Evolutionary conservation across 2,888 invertebrate species (phyloP), one percentile per base, ranked within the genome.

Genomic region (Sesamia inferens): DNA sequence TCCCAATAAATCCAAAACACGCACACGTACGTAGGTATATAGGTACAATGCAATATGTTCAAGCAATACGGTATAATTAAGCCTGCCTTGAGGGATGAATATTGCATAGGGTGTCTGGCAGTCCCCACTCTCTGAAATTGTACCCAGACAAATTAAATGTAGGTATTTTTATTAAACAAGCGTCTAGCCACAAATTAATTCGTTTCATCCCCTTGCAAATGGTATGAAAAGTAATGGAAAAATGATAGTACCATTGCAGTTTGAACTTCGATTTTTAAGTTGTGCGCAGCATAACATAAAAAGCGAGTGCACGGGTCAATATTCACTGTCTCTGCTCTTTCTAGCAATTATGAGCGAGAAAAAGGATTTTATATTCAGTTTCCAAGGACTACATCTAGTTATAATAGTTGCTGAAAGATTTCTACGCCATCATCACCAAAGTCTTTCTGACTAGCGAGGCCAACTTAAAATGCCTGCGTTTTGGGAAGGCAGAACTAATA

Each of bases 201-300:
- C 39, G 66, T 31, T 47, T 5, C 47, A 31, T 48, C 8, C 48
- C 31, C n/a, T 72, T 44, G 54, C 64, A 42, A 79, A 74, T 55
- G 19, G 48, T 55, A 44, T 62, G 47, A 57, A 68, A 61, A 61
- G 61, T 55, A 62, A 74, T 77, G 58, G 47, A 24, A 74, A 62
- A 74, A 77, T 67, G 58, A 63, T 19, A 13, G 42, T 19, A 42
- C 31, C 58, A 58, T 54, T 77, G 81, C 81, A 80, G 81, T 64
- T 22, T 44, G 58, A 55, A 39, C 67, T 22, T 39, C 54, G 68
- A 59, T 74, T 44, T 62, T 54, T 14, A 51, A 61, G 69, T 48
- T 31, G 55, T 22, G 51, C 68, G 69, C 76, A 51, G 44, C 24
- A 24, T n/a, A 57, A 66, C 75, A 75, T 57, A 76, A 51, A 65